Base-by-base conservation (phyloP, 2,797 vertebrate genomes). In the Rhinella marina region DNA sequence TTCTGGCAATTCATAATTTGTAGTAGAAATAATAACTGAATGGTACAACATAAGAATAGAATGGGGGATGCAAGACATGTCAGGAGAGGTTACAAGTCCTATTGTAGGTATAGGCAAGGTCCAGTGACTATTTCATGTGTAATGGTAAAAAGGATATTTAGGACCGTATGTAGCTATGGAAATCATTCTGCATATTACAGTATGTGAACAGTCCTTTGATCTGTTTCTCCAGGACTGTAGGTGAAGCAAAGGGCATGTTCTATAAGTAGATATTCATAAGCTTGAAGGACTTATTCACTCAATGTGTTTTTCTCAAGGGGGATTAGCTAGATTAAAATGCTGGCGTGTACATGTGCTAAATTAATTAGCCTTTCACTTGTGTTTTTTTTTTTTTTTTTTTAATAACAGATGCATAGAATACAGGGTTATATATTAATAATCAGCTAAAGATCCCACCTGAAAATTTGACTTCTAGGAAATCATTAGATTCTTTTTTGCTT, bases 281-380 rank as follows among this genome's bases (percentile, higher is more conserved):
- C 78, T 48, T 73, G 4, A 85, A 62, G 52, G 41, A 54, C 25
- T 57, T 79, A 77, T 13, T 25, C 75, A 29, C 75, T 85, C 29
- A 48, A 66, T 23, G 54, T 41, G 41, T 32, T 86, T 72, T 73
- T 64, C 61, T 27, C 29, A 70, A 48, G 16, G 29, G 25, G 32
- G 85, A 86, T 86, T 86, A 86, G 57, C 41, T 25, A 68, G 78
- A 86, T 81, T 86, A 81, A 86, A 59, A 72, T 62, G 8, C 77
- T 70, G 48, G 62, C 72, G 52, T 17, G 19, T 48, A 76, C 27
- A 61, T 23, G 82, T 61, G n/a, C 29, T 56, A 50, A 23, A 79
- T 61, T 68, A 79, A 56, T 68, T 52, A 70, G 57, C 56, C 13
- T 27, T 68, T 29, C 62, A 68, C 59, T 64, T 75, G 56, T 61